Evolutionary conservation across 2,113 vertebrate species (phyloP), one percentile per base, ranked within the genome.

Genomic region (Corydoras sp.): DNA sequence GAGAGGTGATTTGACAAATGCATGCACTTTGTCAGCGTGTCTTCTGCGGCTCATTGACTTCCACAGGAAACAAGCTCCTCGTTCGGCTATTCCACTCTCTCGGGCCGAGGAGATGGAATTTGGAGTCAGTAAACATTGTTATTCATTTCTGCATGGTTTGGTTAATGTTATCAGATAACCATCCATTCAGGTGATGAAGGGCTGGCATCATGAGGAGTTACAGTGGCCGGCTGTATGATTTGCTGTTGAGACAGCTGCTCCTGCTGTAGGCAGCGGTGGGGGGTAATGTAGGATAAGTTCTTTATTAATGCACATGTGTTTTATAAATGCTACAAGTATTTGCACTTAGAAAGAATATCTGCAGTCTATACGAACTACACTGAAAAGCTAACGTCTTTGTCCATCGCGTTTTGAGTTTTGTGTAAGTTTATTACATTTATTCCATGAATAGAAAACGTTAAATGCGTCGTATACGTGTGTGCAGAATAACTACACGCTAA

Each of bases 1-100:
- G 59, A 51, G 72, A 78, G 74, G 73, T 48, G 76, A 49, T 58
- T 67, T 64, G 53, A 78, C 76, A 67, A 69, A 59, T 66, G 72
- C 49, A n/a, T 63, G 61, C 31, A 55, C 53, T 68, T n/a, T 71
- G 58, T 72, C 48, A 10, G 55, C 29, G 9, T 49, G 72, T 71
- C 58, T 51, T 18, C 29, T 55, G 48, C 35, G 62, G 31, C 58
- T 78, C 58, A 49, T 50, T 58, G 72, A 71, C 71, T 67, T 71
- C 51, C 72, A 14, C 76, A 78, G 76, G 72, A 78, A 75, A 60
- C 43, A 18, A 61, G 18, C 66, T 55, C 9, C 15, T 50, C 29
- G 48, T 51, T 67, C 58, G 43, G 9, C 56, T 73, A 5, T 24
- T 51, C 24, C 54, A 49, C 43, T 66, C 58, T 49, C 55, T 53